These are phyloP conservation scores for Phorcus lineatus DNA, from an alignment of 2,888 invertebrate genomes.

Conservation along the genomic window DNA sequence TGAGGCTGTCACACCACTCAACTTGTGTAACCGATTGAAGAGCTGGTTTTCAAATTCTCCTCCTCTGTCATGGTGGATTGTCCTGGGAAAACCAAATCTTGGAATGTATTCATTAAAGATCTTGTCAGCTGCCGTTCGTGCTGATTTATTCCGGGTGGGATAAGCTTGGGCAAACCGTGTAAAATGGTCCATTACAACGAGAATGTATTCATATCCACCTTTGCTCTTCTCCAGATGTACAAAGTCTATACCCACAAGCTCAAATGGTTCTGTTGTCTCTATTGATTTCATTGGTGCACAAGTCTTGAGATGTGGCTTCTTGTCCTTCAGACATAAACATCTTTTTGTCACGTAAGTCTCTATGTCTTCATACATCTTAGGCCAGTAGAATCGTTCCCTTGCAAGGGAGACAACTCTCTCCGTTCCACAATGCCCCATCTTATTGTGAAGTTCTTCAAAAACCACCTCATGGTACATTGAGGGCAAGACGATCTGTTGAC, in stretches of 20 bases:
- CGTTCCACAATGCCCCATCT: constrained; percentile 20
- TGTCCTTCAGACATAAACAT: constrained; percentile 33
- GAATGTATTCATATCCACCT: constrained; percentile 43
- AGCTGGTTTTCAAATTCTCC: constrained; percentile 45
- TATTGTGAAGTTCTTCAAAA: constrained; percentile 18
- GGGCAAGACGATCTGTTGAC: constrained; percentile 31
- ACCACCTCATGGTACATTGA: neutral
- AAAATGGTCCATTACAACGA: constrained; percentile 45
- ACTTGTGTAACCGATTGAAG: constrained; percentile 38
- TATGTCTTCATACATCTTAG: constrained; percentile 32
- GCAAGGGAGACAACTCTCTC: constrained; percentile 9
- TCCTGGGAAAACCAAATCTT: constrained; percentile 40
- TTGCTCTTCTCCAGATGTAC: constrained; percentile 38
- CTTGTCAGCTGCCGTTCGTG: constrained; percentile 38
- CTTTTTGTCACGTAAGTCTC: constrained; percentile 17
- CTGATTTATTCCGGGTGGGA: constrained; percentile 39
- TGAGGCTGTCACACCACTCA: constrained; percentile 32
- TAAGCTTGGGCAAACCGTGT: constrained; percentile 41
- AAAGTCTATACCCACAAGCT: constrained; percentile 43
- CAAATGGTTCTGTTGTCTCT: constrained; percentile 36
- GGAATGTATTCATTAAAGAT: constrained; percentile 42
- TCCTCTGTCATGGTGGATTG: constrained; percentile 47
- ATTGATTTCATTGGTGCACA: constrained; percentile 31
- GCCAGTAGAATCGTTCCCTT: constrained; percentile 35
- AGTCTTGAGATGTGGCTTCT: neutral